Evolutionary conservation across 2,113 vertebrate genomes (phyloP), one percentile per base, ranked within the genome.

Genomic region (Psittacula cyanocephala): DNA sequence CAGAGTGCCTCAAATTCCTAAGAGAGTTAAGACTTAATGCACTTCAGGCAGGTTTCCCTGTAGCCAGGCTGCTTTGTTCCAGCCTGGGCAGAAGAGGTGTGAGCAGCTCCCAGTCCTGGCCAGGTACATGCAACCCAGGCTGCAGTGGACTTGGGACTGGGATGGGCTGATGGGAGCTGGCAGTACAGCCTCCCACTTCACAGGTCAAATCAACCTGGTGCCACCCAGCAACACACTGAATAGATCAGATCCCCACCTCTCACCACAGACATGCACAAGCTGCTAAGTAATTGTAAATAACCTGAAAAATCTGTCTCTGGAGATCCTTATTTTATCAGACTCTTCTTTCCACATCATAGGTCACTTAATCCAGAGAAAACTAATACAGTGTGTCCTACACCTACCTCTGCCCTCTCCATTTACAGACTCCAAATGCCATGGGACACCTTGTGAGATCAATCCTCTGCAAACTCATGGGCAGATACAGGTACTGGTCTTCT

Each of bases 401-500:
- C 20, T 68, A 11, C 16, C 23, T 65, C 80, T 62, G 24, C 31
- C 13, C 11, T 11, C 11, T 9, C 18, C 1, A 0, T 60, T 84
- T 43, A 67, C 43, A 87, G 72, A 33, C 55, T 75, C 27, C 52
- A 57, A 47, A 80, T 0, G 5, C 63, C 81, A 33, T 0, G 13
- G 68, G 72, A 55, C 77, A 72, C 27, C 24, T 68, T 28, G 29
- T 57, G 60, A 63, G 31, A 75, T 41, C 53, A 43, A n/a, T 74
- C 68, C 57, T 65, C 59, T 43, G 63, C 77, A 85, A 91, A 49
- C 14, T 44, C 64, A 50, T 0, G 2, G 53, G 50, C 49, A 91
- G 41, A 43, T 70, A 67, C 17, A 94, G 76, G 87, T 94, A 67
- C 81, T 79, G 79, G 24, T 89, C 90, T 92, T 91, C 95, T 97